Evolutionary conservation across 92 coral and sea anemone genomes (phyloP), one percentile per base, ranked within the genome.

Genomic region (Umimayanthus chanpuru): DNA sequence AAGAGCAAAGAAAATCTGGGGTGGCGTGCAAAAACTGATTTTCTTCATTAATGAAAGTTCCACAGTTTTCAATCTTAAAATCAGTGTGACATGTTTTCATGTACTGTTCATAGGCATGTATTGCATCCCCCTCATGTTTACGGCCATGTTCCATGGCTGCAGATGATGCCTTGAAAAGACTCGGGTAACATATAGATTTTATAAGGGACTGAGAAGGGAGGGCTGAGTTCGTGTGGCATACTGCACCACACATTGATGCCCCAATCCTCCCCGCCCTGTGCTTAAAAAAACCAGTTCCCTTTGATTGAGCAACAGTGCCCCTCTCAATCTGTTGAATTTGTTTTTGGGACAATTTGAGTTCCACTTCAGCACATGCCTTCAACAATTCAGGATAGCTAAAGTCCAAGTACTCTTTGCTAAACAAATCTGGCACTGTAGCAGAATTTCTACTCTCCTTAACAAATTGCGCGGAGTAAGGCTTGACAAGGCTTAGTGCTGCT

Each of bases 201-300:
- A 94, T 90, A 38, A 90, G 73, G 36, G 93, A 90, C 41, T 83
- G 91, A 30, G 92, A 87, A 61, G 96, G 91, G 85, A 84, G 92
- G 65, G 92, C 92, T 65, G 92, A 90, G 66, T 92, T 91, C 39
- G 94, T 92, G 77, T 90, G 94, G 18, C 88, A 87, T 29, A 88
- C 97, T 20, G 94, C 90, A 41, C 80, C 81, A 85, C 94, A 89
- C 39, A 75, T 64, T 4, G 94, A 92, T 16, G 93, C 94, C 44
- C 96, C 93, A 79, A 94, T 89, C 41, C 93, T 87, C 23, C 97
- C 97, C n/a, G n/a, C n/a, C n/a, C n/a, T n/a, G n/a, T n/a, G n/a
- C n/a, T n/a, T n/a, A n/a, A n/a, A n/a, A n/a, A n/a, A n/a, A n/a
- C n/a, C n/a, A n/a, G n/a, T n/a, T n/a, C n/a, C n/a, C n/a, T n/a